A percentile compares a stretch with the other conserved stretches of the same genome.
These are phyloP conservation scores for Poeciliopsis infans DNA, from an alignment of 2,797 vertebrate species.

Conservation along the genomic window DNA sequence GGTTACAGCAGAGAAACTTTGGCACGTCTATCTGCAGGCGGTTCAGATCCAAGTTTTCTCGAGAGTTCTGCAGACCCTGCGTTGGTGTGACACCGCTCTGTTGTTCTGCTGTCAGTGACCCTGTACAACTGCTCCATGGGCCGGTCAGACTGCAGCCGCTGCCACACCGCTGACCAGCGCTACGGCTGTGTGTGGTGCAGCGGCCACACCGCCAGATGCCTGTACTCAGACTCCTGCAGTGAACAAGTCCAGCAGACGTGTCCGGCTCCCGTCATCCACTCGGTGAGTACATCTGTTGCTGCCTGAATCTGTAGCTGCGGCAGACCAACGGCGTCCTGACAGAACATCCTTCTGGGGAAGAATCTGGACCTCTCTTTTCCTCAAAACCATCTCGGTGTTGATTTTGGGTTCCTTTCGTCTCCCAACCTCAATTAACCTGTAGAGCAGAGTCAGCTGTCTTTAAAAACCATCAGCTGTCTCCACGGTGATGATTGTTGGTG, in stretches of 20 bases:
- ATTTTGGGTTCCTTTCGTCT: background rate
- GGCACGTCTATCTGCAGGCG: background rate
- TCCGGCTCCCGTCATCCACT: conserved; percentile 91
- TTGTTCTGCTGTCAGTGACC: conserved; percentile 80
- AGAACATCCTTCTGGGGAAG: background rate
- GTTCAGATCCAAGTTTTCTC: background rate
- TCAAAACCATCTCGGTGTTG: background rate
- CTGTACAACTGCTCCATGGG: conserved; percentile 96
- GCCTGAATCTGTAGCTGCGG: background rate
- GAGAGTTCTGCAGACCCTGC: background rate
- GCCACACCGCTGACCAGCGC: conserved; percentile 88
- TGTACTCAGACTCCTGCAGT: conserved; percentile 86
- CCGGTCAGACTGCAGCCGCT: conserved; percentile 92
- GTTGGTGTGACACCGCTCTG: background rate
- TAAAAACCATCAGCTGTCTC: background rate
- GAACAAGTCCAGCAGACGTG: conserved; percentile 85
- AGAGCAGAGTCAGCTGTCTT: background rate
- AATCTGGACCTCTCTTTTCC: background rate
- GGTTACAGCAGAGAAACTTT: background rate
- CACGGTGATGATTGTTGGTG: background rate
- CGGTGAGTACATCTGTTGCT: conserved; percentile 78
- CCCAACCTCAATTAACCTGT: background rate
- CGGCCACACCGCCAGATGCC: conserved; percentile 81
- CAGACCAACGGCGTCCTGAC: background rate
- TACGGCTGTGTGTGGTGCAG: conserved; percentile 95